These are phyloP conservation scores for Phaenicophaeus curvirostris DNA, from an alignment of 2,797 vertebrate species.

Conservation along the genomic window DNA sequence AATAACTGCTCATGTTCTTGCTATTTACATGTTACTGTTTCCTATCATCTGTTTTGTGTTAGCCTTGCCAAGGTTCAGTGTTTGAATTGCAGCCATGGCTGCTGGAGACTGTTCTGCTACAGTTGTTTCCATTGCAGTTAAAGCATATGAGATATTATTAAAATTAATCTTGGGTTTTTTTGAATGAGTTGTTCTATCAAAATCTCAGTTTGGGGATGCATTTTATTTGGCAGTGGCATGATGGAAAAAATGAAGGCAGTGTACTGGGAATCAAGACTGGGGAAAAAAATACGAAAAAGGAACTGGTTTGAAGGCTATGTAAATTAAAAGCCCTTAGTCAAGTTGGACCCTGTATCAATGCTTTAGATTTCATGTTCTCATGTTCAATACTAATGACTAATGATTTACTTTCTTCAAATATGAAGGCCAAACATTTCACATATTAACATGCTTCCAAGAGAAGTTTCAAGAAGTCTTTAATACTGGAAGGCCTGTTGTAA, in stretches of 20 bases:
- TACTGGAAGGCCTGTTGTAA: background rate
- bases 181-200: background rate
- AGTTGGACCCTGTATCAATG: background rate
- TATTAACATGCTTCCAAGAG: background rate
- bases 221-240: background rate
- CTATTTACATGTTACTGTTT: slow-evolving; percentile 3
- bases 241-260: background rate
- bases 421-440: background rate
- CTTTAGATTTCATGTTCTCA: background rate
- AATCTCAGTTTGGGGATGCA: background rate
- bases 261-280: background rate
- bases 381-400: background rate
- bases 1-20: background rate
- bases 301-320: background rate
- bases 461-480: background rate
- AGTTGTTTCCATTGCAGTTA: background rate
- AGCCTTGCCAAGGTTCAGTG: background rate
- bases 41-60: background rate
- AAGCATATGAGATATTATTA: background rate
- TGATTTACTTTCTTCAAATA: background rate
- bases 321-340: background rate
- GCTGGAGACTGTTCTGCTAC: background rate
- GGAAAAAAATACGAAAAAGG: background rate
- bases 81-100: background rate
- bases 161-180: background rate